phyloP scores from a whole-genome alignment of 2,113 vertebrate genomes.

The Panurus biarmicus region DNA sequence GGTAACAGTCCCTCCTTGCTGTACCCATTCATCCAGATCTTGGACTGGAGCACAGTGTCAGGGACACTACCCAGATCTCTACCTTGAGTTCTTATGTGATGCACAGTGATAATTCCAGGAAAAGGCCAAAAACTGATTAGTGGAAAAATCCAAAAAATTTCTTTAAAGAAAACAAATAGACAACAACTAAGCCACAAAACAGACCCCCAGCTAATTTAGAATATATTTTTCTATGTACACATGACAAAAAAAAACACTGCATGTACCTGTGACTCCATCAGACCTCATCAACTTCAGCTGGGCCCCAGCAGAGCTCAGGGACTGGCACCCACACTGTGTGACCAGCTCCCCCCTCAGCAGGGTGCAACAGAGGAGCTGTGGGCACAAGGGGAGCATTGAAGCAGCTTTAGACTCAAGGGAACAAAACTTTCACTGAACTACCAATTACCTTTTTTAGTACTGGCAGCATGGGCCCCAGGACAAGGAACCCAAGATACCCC shows the following conservation, averaged over 20 bases:
- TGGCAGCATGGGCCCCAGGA: background rate
- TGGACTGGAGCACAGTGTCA: background rate
- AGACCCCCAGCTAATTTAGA: background rate
- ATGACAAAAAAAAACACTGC: background rate
- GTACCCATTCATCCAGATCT: background rate
- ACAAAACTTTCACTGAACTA: background rate
- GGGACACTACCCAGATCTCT: background rate
- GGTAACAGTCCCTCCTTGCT: background rate
- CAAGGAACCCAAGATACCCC: background rate
- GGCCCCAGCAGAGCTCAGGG: background rate
- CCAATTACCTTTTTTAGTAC: background rate
- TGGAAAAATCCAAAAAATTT: background rate
- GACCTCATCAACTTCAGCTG: background rate
- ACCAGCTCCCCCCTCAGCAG: background rate
- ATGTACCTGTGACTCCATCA: background rate
- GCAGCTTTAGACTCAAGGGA: background rate
- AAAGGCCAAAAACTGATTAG: background rate
- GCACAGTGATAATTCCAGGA: background rate
- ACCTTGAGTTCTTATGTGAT: background rate
- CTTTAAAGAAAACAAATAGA: background rate
- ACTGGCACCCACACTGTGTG: fast-evolving
- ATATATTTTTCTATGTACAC: background rate
- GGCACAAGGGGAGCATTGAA: background rate
- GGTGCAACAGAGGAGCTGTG: background rate
- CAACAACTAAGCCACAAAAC: background rate